Base-by-base conservation (phyloP, 2,113 vertebrate species). In the Chloropsis hardwickii region DNA sequence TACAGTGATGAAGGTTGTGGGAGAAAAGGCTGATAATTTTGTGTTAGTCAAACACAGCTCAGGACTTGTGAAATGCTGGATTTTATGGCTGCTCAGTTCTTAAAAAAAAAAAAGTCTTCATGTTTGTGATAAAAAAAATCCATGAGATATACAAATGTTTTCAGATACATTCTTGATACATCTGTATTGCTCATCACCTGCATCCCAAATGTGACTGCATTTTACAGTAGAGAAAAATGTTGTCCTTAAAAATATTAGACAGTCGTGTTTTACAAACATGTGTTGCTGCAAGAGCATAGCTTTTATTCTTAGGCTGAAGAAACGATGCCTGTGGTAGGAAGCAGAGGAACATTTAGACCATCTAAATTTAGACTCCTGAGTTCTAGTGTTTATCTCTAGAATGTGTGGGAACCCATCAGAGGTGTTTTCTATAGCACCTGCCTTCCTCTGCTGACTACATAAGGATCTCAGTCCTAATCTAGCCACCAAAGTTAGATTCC, bases 151-250 rank as follows among this genome's bases (percentile, higher is more conserved):
- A 33, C 4, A 33, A 47, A 9, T 27, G 7, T 60, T 48, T 56
- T 73, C 4, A 0, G 74, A 60, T 47, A 45, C 5, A 20, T 33
- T 60, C 24, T 35, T 79, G 19, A 48, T 70, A 21, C 0, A 0
- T 31, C 19, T 48, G 5, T 37, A 23, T 53, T 64, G 42, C 9
- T 64, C 81, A 64, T 54, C 76, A 61, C 35, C 18, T 21, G 11
- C 21, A 50, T 67, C 48, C 33, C 1, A 4, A 71, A 85, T 47
- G 23, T 44, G 44, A 79, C 64, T 62, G 25, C 35, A 61, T 73
- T 90, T 81, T 72, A 56, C 24, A 24, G 23, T 28, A 42, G n/a
- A 83, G 44, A 76, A 88, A 89, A 64, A 29, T 50, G 5, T 7
- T 66, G 51, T 77, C 6, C 29, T 37, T 27, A 85, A 86, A 82